Base-by-base conservation (phyloP, 1,140 invertebrate genomes). In the Tetragonula clypearis region DNA sequence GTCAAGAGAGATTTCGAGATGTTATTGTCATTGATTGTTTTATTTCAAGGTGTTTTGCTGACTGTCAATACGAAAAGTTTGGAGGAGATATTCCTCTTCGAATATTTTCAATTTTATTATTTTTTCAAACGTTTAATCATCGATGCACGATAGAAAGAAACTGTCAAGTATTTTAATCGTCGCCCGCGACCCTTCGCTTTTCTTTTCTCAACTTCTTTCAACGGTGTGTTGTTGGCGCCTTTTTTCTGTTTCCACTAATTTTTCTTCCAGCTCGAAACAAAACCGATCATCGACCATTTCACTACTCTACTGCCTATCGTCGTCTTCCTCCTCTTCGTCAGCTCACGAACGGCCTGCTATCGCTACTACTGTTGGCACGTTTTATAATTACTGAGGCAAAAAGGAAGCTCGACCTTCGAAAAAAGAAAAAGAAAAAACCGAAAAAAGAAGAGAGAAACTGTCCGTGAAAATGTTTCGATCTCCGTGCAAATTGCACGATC, bases 221-320 rank as follows among this genome's bases (percentile, higher is more conserved):
- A 21, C 30, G 62, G 14, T 60, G 60, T 84, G 21, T 84, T 53
- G 19, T 84, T 58, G 23, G 60, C 30, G 6, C 17, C 26, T 71
- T 76, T 49, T 49, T 19, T 87, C 76, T 80, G 41, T 76, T 41
- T 58, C 49, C 58, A 76, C 68, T 85, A 81, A 88, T 72, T 88
- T 88, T 78, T 88, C 77, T 89, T 89, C 87, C 87, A 89, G 88
- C 84, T 88, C 65, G 56, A 60, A 49, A 6, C 6, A 49, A 72
- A 83, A 80, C 76, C 82, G 77, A 89, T 86, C 88, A 81, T 83
- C 87, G 86, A 86, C 60, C 81, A 75, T 87, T 82, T 89, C 80
- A 73, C 84, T 84, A 83, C 84, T 81, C 87, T 89, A 89, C 86
- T 88, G 88, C 87, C 88, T 89, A 69, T 88, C 84, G 78, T 88